These are phyloP conservation scores for Campoplex nolae DNA, from an alignment of 2,888 invertebrate species.

Conservation along the genomic window DNA sequence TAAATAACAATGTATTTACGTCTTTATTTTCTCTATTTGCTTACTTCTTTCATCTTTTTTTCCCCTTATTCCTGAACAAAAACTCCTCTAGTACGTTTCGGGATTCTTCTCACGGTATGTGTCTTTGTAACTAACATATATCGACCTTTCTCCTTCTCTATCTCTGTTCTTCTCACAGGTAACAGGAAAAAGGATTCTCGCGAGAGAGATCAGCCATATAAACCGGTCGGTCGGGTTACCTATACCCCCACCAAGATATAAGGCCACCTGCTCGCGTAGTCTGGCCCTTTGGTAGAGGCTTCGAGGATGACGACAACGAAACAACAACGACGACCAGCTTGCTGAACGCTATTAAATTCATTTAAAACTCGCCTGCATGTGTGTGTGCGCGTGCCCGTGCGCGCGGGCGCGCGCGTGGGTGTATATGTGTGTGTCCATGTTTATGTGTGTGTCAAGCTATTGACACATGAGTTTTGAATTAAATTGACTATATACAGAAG, in stretches of 20 bases:
- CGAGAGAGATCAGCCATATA: constrained; percentile 78
- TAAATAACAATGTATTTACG: background rate
- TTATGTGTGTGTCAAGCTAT: too few species aligned
- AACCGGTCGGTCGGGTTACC: constrained; percentile 84
- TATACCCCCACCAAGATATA: constrained; percentile 74
- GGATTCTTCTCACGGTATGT: constrained; percentile 49
- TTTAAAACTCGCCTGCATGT: constrained; percentile 75
- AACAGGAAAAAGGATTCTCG: constrained; percentile 68
- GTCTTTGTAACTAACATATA: constrained; percentile 32
- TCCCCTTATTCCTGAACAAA: constrained; percentile 30
- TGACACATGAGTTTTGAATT: too few species aligned
- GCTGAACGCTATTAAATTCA: constrained; percentile 81
- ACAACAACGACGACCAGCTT: constrained; percentile 65
- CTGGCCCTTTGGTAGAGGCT: constrained; percentile 70
- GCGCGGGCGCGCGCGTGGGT: too few species aligned
- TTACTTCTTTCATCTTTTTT: constrained; percentile 46
- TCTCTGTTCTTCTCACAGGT: constrained; percentile 57
- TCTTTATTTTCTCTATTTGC: constrained; percentile 44
- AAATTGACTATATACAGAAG: too few species aligned
- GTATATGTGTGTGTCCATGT: too few species aligned
- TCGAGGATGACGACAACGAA: constrained; percentile 65
- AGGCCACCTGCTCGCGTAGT: constrained; percentile 82
- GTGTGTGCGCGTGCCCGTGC: background rate
- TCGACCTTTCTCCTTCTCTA: constrained; percentile 40
- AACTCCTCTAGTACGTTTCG: constrained; percentile 50